These are phyloP conservation scores for Geopemphigus sp. DNA, from an alignment of 1,140 invertebrate genomes.

Conservation along the genomic window DNA sequence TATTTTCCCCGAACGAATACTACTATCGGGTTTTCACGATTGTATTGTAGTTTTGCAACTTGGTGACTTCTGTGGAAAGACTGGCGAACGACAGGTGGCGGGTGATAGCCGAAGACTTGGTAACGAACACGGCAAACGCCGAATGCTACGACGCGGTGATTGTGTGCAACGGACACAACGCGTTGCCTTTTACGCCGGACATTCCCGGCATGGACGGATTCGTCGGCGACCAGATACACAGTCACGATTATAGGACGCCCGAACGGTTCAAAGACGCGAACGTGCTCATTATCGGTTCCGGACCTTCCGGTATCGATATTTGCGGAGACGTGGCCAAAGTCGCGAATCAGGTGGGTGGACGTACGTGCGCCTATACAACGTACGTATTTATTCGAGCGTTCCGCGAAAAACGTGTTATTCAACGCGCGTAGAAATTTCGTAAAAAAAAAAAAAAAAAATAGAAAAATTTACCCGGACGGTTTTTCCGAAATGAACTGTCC, in stretches of 20 bases:
- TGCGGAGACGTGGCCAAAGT: slow-evolving; percentile 59
- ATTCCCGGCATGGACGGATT: slow-evolving; percentile 64
- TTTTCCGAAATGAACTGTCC: too few species aligned
- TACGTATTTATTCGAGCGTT: background rate
- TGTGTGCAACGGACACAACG: slow-evolving; percentile 59
- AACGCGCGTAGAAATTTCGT: background rate
- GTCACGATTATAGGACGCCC: slow-evolving; percentile 66
- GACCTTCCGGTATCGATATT: slow-evolving; percentile 70
- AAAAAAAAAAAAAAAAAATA: too few species aligned
- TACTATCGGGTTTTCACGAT: too few species aligned
- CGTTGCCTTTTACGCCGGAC: slow-evolving; percentile 62
- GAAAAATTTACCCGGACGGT: too few species aligned
- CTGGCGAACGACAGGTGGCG: slow-evolving; percentile 57
- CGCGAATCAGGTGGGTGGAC: slow-evolving; percentile 57
- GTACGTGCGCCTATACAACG: background rate
- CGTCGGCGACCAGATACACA: slow-evolving; percentile 64
- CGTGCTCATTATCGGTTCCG: slow-evolving; percentile 68
- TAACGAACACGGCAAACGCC: background rate
- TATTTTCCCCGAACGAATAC: too few species aligned
- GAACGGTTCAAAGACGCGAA: slow-evolving; percentile 60
- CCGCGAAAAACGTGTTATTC: background rate
- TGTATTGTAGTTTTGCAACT: slow-evolving; percentile 50
- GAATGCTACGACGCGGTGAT: slow-evolving; percentile 34
- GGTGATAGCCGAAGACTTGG: slow-evolving; percentile 52
- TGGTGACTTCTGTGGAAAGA: slow-evolving; percentile 52